Conservation (phyloP, 2,113 vertebrate genomes). For the Rhinolophus ferrumequinum region DNA sequence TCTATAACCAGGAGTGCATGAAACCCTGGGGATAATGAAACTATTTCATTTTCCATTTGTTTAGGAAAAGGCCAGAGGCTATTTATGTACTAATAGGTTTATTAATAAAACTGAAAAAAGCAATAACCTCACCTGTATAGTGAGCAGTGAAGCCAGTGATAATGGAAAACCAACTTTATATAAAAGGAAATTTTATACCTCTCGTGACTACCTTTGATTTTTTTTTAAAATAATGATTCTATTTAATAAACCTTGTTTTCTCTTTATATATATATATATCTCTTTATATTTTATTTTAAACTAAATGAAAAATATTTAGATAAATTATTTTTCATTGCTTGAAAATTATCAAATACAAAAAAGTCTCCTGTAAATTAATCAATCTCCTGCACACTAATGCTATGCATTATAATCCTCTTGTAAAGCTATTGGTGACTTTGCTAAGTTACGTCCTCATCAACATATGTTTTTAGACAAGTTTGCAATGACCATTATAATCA, state of each 20-base stretch:
- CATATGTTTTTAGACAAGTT: slow-evolving; percentile 4
- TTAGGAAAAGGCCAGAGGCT: slow-evolving; percentile 65
- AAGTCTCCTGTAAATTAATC: slow-evolving; percentile 34
- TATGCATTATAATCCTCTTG: slow-evolving; percentile 45
- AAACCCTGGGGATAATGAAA: slow-evolving; percentile 72
- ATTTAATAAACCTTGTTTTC: neutral
- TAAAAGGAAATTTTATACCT: slow-evolving; percentile 43
- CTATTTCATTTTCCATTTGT: slow-evolving; percentile 70
- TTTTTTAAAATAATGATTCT: neutral
- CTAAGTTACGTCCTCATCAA: slow-evolving; percentile 47
- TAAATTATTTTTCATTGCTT: neutral
- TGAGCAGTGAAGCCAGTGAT: slow-evolving; percentile 73
- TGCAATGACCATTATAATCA: slow-evolving; percentile 39
- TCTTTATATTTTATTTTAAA: slow-evolving; percentile 23
- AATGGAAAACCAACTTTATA: slow-evolving; percentile 65
- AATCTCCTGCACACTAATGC: neutral
- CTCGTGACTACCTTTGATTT: neutral
- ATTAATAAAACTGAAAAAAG: slow-evolving; percentile 80
- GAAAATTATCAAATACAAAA: neutral
- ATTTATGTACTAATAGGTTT: slow-evolving; percentile 76
- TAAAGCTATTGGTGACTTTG: neutral
- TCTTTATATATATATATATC: neutral
- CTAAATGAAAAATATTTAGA: slow-evolving; percentile 44
- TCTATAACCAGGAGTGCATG: neutral
- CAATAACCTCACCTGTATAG: slow-evolving; percentile 69